phyloP scores from a whole-genome alignment of 1,140 invertebrate species.

The Camponotus pennsylvanicus region DNA sequence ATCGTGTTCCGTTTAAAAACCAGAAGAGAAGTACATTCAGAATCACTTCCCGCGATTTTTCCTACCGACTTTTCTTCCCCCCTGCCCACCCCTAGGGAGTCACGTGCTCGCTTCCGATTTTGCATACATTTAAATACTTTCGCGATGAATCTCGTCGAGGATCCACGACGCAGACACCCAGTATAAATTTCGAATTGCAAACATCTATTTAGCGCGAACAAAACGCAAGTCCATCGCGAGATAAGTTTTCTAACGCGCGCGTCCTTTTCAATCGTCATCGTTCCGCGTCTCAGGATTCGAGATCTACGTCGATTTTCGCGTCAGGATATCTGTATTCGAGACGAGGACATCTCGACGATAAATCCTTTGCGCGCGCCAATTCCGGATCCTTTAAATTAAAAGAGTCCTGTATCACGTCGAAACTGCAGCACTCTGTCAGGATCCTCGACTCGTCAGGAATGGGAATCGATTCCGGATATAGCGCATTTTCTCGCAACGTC shows the following conservation, averaged over 20 bases:
- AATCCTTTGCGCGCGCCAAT: not conserved
- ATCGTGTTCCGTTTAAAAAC: constrained; percentile 39
- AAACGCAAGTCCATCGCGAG: constrained; percentile 31
- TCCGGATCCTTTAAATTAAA: constrained; percentile 23
- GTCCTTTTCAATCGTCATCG: constrained; percentile 21
- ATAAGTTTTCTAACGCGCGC: constrained; percentile 12
- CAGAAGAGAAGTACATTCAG: constrained; percentile 5
- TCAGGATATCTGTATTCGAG: not conserved
- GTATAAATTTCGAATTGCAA: constrained; percentile 48
- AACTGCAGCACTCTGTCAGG: not conserved
- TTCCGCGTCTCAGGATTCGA: not conserved
- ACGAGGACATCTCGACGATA: not conserved
- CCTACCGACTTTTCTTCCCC: not conserved
- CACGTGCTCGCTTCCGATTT: constrained; percentile 36
- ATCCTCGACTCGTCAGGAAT: not conserved
- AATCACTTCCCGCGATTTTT: constrained; percentile 55
- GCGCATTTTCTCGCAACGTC: constrained; percentile 10
- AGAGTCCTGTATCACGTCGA: not conserved
- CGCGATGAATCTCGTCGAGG: constrained; percentile 49
- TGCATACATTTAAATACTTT: constrained; percentile 62
- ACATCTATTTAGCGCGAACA: constrained; percentile 44
- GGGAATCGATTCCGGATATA: constrained; percentile 25
- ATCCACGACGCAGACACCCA: constrained; percentile 16
- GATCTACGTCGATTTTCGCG: not conserved
- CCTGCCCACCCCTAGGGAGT: not conserved